Percentiles rank a stretch among this genome's conserved stretches.
These are phyloP conservation scores for Gymnarchus niloticus DNA, from an alignment of 2,113 vertebrate genomes.

Conservation along the genomic window DNA sequence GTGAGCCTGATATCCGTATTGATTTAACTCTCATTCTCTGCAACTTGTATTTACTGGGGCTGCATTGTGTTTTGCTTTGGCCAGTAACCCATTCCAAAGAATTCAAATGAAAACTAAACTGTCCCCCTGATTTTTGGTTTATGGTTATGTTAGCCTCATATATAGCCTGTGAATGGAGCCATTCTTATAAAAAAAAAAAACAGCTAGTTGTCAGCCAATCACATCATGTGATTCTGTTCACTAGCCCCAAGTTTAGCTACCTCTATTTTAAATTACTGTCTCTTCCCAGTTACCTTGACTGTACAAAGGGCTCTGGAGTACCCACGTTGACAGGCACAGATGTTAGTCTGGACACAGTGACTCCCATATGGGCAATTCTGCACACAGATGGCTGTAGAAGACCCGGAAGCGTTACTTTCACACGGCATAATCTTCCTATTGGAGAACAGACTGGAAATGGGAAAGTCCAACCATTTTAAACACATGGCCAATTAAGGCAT, in stretches of 20 bases:
- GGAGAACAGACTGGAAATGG: too few species aligned
- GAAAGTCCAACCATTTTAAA: background rate
- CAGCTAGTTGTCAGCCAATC: background rate
- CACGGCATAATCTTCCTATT: background rate
- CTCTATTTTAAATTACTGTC: background rate
- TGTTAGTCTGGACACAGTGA: slow-evolving; percentile 58
- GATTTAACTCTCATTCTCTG: too few species aligned
- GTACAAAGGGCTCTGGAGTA: slow-evolving; percentile 49
- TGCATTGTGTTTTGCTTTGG: background rate
- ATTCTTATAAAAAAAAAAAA: background rate
- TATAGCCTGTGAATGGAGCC: background rate
- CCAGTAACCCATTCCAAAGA: too few species aligned
- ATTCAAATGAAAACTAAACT: too few species aligned
- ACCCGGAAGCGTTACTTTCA: background rate
- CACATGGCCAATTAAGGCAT: background rate
- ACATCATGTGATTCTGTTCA: background rate
- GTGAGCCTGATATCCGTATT: background rate
- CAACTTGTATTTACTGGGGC: too few species aligned
- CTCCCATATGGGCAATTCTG: slow-evolving; percentile 57
- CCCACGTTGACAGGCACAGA: slow-evolving; percentile 59
- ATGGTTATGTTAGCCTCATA: background rate
- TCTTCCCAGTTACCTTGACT: slow-evolving; percentile 54
- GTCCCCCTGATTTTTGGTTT: too few species aligned
- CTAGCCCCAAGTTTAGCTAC: background rate
- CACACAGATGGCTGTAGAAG: slow-evolving; percentile 47